Percentiles rank a stretch among this genome's conserved stretches.
These are phyloP conservation scores for Sarcophaga bullata DNA, from an alignment of 1,140 invertebrate genomes.

Conservation along the genomic window DNA sequence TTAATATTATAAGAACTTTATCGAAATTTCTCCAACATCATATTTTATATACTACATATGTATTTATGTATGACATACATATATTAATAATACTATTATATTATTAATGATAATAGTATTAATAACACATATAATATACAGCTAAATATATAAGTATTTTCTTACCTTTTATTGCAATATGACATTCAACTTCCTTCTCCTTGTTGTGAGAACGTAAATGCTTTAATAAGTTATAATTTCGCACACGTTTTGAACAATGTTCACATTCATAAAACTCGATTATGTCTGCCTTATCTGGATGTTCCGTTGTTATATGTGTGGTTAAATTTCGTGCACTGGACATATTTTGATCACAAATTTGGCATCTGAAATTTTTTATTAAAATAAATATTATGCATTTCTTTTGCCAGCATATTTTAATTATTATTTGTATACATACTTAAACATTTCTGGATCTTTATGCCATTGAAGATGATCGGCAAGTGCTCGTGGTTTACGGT, in stretches of 20 bases:
- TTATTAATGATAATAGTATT: no score
- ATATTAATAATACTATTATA: no score
- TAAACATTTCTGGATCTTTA: constrained; percentile 59
- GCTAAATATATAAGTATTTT: not conserved
- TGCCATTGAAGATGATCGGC: constrained; percentile 60
- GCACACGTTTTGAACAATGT: constrained; percentile 58
- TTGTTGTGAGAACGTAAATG: constrained; percentile 55
- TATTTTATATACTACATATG: no score
- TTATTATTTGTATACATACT: constrained; percentile 47
- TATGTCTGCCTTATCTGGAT: constrained; percentile 54
- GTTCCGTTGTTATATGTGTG: constrained; percentile 59
- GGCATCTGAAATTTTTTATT: constrained; percentile 48
- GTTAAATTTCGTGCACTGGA: constrained; percentile 57
- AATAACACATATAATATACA: no score
- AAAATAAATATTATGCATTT: constrained; percentile 8
- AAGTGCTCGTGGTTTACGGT: constrained; percentile 43
- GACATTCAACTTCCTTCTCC: constrained; percentile 55
- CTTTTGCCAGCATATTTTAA: no score
- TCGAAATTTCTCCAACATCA: no score
- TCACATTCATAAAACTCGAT: constrained; percentile 51
- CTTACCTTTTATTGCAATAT: constrained; percentile 52
- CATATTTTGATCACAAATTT: constrained; percentile 58
- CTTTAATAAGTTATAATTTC: constrained; percentile 55
- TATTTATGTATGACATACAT: no score
- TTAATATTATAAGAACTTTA: no score